Evolutionary conservation across 2,113 vertebrate genomes (phyloP).

Genomic region (Platysternon megacephalum): DNA sequence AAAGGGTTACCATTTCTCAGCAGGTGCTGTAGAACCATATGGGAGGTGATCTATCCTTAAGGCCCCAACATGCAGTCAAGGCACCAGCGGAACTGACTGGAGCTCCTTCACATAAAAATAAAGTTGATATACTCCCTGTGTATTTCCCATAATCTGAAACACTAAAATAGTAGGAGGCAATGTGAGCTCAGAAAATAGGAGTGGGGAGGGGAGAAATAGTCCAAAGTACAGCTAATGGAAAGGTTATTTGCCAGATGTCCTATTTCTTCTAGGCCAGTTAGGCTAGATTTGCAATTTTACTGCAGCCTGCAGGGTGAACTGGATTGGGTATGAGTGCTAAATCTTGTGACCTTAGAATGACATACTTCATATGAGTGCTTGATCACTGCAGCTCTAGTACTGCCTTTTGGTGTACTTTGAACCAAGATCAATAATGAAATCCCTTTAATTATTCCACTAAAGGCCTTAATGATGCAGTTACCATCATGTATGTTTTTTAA

Average conservation of each 20-base stretch:
- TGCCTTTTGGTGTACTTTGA: constrained; percentile 62
- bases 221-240: neutral
- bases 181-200: neutral
- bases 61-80: neutral
- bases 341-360: constrained; percentile 60
- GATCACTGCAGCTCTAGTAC: constrained; percentile 53
- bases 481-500: constrained; percentile 45
- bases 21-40: neutral
- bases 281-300: neutral
- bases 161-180: neutral
- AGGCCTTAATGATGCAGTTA: constrained; percentile 63
- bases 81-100: neutral
- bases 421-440: constrained; percentile 71
- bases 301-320: neutral
- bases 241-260: neutral
- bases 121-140: neutral
- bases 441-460: constrained; percentile 52
- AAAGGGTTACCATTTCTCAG: neutral
- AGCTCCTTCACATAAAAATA: neutral
- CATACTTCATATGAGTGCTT: constrained; percentile 45
- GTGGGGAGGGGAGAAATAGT: neutral
- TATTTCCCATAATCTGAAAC: neutral
- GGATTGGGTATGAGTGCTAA: constrained; percentile 16
- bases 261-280: neutral
- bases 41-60: neutral